Evolutionary conservation across 1,140 invertebrate genomes (phyloP).

Genomic region (Latrodectus geometricus): DNA sequence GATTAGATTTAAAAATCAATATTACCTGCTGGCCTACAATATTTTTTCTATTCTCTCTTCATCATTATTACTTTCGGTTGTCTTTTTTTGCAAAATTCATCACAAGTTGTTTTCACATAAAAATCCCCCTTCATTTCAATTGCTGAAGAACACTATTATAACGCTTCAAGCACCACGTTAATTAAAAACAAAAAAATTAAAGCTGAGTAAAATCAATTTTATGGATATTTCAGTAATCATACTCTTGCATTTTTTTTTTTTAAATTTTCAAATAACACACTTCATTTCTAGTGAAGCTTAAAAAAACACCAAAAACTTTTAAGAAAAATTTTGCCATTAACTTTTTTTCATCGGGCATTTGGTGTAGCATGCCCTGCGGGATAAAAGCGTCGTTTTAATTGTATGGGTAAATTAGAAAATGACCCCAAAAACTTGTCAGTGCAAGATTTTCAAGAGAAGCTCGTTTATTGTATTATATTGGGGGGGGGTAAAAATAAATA

Average conservation of each 20-base stretch:
- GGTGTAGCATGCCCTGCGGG: background rate
- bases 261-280: background rate
- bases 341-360: background rate
- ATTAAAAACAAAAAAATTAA: background rate
- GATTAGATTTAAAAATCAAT: no score
- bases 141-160: background rate
- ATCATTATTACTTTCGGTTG: no score
- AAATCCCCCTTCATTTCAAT: background rate
- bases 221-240: background rate
- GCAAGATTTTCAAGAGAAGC: background rate
- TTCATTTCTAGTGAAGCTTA: background rate
- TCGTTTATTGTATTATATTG: background rate
- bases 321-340: background rate
- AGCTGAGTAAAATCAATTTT: background rate
- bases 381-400: background rate
- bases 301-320: background rate
- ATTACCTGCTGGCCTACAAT: no score
- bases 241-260: background rate
- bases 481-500: background rate
- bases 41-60: no score
- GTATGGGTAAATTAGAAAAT: constrained; percentile 11
- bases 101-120: background rate
- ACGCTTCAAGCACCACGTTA: background rate
- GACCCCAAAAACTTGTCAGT: background rate
- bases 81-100: no score